Base-by-base conservation (phyloP, 2,113 vertebrate genomes). In the Sclerurus mexicanus region DNA sequence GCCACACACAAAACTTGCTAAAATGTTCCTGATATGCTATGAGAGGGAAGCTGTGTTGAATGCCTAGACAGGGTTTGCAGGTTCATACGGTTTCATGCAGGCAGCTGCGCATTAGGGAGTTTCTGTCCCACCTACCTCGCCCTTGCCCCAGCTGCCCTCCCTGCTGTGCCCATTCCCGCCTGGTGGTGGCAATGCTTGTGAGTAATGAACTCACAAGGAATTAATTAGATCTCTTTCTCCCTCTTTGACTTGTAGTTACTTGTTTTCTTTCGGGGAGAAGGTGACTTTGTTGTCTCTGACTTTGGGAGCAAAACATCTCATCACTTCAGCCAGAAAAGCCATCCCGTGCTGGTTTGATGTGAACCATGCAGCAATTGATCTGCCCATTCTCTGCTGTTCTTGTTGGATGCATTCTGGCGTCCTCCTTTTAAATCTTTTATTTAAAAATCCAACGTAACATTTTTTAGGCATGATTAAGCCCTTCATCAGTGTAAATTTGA, bases 31-130 rank as follows among this genome's bases (percentile, higher is more conserved):
- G 71, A 28, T 21, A 3, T 2, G 4, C 46, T 74, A 0, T 23
- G 3, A 37, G 40, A 72, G 9, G 9, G 21, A 72, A 78, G 42
- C 59, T 56, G 21, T 46, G 27, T 23, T 53, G 25, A 28, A 15
- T 31, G 28, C 25, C 35, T 31, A 4, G 20, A 35, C 0, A 0
- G 9, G 25, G 10, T 50, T 60, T 44, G 44, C 58, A 73, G 27
- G 31, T 69, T 18, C 1, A 0, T 14, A 13, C 0, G 1, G 21
- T 55, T 76, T 17, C 30, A 3, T 7, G 9, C 25, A 7, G 0
- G 3, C 6, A 12, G 33, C 63, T 52, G 52, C 2, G 2, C 5
- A 1, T 71, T 46, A 63, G 37, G 15, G 23, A 33, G 2, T 4
- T 77, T 35, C 49, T 52, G 37, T 25, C 4, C 0, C 76, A 23